These are phyloP conservation scores for Struthio camelus DNA, from an alignment of 2,113 vertebrate species.

Conservation along the genomic window DNA sequence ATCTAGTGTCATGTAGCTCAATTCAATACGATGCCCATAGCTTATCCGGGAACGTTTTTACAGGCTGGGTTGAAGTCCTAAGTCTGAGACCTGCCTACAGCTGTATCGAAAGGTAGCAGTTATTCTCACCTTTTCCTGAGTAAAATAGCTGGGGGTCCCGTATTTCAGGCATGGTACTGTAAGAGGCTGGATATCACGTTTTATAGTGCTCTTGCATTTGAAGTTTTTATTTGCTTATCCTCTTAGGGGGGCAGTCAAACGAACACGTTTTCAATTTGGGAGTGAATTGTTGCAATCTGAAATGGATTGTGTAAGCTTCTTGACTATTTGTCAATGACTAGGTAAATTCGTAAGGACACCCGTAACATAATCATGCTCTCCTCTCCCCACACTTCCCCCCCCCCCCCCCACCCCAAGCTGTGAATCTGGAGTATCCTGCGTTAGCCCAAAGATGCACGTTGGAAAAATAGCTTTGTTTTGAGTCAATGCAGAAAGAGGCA, in stretches of 20 bases:
- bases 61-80: background rate
- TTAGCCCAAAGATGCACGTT: background rate
- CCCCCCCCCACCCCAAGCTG: background rate
- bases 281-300: background rate
- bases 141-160: background rate
- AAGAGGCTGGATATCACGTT: background rate
- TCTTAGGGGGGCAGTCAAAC: background rate
- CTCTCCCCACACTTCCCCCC: background rate
- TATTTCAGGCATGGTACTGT: background rate
- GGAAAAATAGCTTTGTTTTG: background rate
- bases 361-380: background rate
- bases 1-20: background rate
- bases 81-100: background rate
- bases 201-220: background rate
- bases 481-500: background rate
- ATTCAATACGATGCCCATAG: background rate
- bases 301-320: slow-evolving; percentile 8
- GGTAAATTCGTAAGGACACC: background rate
- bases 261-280: slow-evolving; percentile 27
- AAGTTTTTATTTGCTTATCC: slow-evolving; percentile 8
- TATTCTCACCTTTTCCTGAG: background rate
- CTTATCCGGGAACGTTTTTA: background rate
- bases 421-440: background rate
- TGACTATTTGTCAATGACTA: background rate
- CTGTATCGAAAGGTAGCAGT: background rate